Conservation (phyloP, 2,113 vertebrate species). For the Tichodroma muraria region DNA sequence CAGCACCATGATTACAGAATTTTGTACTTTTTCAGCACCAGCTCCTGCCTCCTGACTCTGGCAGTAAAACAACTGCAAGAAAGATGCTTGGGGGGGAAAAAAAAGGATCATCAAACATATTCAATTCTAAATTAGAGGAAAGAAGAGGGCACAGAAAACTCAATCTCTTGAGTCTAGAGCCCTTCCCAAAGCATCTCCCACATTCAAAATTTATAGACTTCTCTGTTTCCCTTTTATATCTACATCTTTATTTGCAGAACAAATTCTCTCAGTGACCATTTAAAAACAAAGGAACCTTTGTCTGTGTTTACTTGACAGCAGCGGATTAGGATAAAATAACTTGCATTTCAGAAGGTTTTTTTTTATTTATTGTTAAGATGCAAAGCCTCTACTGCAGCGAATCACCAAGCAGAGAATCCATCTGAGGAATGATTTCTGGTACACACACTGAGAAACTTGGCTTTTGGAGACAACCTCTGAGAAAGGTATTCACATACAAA, state of each 20-base stretch:
- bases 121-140: background rate
- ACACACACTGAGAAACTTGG: background rate
- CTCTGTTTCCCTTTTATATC: background rate
- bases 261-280: background rate
- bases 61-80: background rate
- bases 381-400: background rate
- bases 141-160: background rate
- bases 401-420: background rate
- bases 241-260: background rate
- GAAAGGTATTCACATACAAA: background rate
- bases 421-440: conserved; percentile 11
- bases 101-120: background rate
- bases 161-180: background rate
- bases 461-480: background rate
- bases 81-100: background rate
- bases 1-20: background rate
- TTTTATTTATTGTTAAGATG: background rate
- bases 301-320: conserved; percentile 30
- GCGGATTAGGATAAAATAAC: conserved; percentile 27
- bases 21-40: background rate
- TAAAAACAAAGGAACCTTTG: conserved; percentile 23
- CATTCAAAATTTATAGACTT: background rate
- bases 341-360: background rate
- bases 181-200: background rate
- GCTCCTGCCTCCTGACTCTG: background rate